phyloP scores from a whole-genome alignment of 2,797 vertebrate species.

The Sarcoramphus papa region DNA sequence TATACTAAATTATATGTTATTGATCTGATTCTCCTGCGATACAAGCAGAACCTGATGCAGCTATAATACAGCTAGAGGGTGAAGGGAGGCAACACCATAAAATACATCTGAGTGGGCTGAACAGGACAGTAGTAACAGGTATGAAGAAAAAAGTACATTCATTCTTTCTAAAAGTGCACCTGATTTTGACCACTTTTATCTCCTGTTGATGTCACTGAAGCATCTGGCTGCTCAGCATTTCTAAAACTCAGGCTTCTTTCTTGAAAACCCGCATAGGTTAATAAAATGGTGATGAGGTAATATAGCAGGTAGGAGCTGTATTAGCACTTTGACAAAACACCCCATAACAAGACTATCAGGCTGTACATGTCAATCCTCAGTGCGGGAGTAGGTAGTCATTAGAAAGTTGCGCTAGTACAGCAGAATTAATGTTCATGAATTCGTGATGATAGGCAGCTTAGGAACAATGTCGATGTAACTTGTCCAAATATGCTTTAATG shows the following conservation, averaged over 20 bases:
- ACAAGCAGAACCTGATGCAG: neutral
- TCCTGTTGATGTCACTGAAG: neutral
- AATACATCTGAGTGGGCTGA: neutral
- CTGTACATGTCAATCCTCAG: conserved; percentile 26
- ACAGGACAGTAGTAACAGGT: neutral
- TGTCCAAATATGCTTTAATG: neutral
- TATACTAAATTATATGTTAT: neutral
- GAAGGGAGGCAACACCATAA: neutral
- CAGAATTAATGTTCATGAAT: conserved; percentile 8
- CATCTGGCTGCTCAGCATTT: neutral
- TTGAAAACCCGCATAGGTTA: neutral
- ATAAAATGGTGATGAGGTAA: neutral
- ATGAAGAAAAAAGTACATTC: neutral
- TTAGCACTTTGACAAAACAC: neutral
- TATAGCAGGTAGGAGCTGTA: neutral
- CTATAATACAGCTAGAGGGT: neutral
- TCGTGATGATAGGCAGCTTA: neutral
- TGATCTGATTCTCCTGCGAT: neutral
- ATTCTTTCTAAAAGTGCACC: neutral
- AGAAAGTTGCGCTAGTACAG: neutral
- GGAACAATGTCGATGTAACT: neutral
- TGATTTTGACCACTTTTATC: neutral
- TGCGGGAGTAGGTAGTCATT: conserved; percentile 9
- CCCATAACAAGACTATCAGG: conserved; percentile 25
- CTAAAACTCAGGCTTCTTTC: neutral